These are phyloP conservation scores for Furcula furcula DNA, from an alignment of 2,888 invertebrate genomes.

Conservation along the genomic window DNA sequence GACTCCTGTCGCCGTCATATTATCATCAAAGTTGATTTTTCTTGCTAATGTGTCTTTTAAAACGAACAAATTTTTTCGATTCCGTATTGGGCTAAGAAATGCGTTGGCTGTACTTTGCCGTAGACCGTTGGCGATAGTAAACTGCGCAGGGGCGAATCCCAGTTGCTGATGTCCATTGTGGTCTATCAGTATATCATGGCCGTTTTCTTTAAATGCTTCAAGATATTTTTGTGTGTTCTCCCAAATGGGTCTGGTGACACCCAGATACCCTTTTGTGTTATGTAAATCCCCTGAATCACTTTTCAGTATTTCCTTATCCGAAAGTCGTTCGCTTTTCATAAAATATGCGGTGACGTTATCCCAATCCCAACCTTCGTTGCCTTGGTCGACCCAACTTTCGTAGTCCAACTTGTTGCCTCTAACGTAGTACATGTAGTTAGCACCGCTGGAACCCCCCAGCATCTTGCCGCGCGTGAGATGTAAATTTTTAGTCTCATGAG, in stretches of 20 bases:
- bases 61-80: slow-evolving; percentile 40
- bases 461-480: slow-evolving; percentile 83
- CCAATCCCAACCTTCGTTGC: slow-evolving; percentile 73
- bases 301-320: slow-evolving; percentile 24
- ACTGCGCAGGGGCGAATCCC: slow-evolving; percentile 38
- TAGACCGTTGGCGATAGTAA: slow-evolving; percentile 32
- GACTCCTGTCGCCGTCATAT: slow-evolving; percentile 39
- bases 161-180: slow-evolving; percentile 38
- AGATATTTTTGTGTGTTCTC: slow-evolving; percentile 50
- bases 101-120: slow-evolving; percentile 42
- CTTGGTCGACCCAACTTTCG: slow-evolving; percentile 73
- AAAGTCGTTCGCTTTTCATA: slow-evolving; percentile 45
- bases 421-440: slow-evolving; percentile 85
- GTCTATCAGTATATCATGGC: slow-evolving; percentile 37
- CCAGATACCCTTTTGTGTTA: slow-evolving; percentile 35
- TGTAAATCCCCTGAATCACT: slow-evolving; percentile 52
- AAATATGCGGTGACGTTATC: slow-evolving; percentile 43
- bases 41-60: slow-evolving; percentile 42
- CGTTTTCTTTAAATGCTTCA: slow-evolving; percentile 42
- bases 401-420: slow-evolving; percentile 85
- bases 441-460: slow-evolving; percentile 84
- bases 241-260: slow-evolving; percentile 48
- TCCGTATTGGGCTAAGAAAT: slow-evolving; percentile 36
- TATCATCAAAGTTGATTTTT: slow-evolving; percentile 38
- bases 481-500: slow-evolving; percentile 31